phyloP scores from a whole-genome alignment of 2,888 invertebrate species.

The Aleiodes testaceus region DNA sequence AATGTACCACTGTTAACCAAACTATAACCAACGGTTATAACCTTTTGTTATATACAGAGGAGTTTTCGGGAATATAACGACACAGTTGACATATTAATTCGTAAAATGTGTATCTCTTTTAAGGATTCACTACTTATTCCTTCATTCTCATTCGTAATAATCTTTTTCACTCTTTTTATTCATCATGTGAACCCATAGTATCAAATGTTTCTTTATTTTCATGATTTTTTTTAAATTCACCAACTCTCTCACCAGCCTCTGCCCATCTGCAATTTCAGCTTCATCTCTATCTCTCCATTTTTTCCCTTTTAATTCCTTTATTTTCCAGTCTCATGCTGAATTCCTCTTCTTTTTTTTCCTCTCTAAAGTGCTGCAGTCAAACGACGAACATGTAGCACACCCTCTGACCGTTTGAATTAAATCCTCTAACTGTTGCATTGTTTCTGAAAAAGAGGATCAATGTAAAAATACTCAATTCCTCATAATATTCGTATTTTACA shows the following conservation, averaged over 20 bases:
- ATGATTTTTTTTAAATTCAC: background rate
- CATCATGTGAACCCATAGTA: background rate
- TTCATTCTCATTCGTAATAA: conserved; percentile 39
- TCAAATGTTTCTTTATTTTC: background rate
- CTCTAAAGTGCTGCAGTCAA: conserved; percentile 49
- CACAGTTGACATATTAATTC: conserved; percentile 21
- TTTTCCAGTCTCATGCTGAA: conserved; percentile 30
- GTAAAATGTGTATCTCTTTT: conserved; percentile 18
- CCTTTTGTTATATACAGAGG: conserved; percentile 22
- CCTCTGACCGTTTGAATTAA: conserved; percentile 65
- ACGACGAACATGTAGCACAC: conserved; percentile 48
- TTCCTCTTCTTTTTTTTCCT: conserved; percentile 28
- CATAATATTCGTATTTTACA: too few relatives aligned
- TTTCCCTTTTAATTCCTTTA: conserved; percentile 15
- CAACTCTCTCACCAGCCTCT: conserved; percentile 24
- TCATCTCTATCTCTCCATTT: conserved; percentile 41
- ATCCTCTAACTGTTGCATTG: conserved; percentile 65
- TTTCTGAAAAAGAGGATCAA: too few relatives aligned
- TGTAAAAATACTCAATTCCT: too few relatives aligned
- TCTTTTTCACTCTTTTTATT: conserved; percentile 17
- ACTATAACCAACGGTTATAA: background rate
- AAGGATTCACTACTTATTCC: conserved; percentile 14
- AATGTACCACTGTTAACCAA: conserved; percentile 20
- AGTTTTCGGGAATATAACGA: conserved; percentile 18
- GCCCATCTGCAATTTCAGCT: conserved; percentile 5